phyloP scores from a whole-genome alignment of 92 coral and sea anemone genomes.

The Palythoa grandiflora region DNA sequence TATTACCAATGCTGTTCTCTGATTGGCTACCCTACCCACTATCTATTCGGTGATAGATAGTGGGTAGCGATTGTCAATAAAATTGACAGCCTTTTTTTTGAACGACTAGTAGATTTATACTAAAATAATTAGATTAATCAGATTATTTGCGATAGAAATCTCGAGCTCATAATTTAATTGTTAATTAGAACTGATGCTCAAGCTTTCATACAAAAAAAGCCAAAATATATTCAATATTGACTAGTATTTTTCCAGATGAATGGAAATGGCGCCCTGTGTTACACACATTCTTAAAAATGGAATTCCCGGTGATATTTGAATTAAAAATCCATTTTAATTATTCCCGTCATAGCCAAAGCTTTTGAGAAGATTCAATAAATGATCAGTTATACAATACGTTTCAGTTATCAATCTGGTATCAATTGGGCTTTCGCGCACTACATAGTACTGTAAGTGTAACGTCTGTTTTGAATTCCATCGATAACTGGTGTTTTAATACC shows the following conservation, averaged over 20 bases:
- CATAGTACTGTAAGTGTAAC: background rate
- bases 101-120: too few relatives aligned
- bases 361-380: background rate
- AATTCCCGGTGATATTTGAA: constrained; percentile 8
- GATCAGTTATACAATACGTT: background rate
- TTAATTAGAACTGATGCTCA: too few relatives aligned
- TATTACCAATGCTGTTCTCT: too few relatives aligned
- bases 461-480: background rate
- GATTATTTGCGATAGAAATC: too few relatives aligned
- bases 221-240: background rate
- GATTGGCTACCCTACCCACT: too few relatives aligned
- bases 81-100: too few relatives aligned
- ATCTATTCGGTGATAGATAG: too few relatives aligned
- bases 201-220: too few relatives aligned
- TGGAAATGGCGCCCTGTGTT: constrained; percentile 37
- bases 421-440: background rate
- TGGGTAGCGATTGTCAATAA: too few relatives aligned
- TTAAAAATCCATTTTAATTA: constrained; percentile 19
- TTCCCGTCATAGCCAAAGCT: background rate
- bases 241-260: constrained; percentile 37
- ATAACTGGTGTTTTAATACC: background rate
- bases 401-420: background rate
- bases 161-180: too few relatives aligned
- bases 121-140: too few relatives aligned
- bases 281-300: constrained; percentile 18